Evolutionary conservation across 92 coral and sea anemone species (phyloP), one percentile per base, ranked within the genome.

Genomic region (Actinernus sp.): DNA sequence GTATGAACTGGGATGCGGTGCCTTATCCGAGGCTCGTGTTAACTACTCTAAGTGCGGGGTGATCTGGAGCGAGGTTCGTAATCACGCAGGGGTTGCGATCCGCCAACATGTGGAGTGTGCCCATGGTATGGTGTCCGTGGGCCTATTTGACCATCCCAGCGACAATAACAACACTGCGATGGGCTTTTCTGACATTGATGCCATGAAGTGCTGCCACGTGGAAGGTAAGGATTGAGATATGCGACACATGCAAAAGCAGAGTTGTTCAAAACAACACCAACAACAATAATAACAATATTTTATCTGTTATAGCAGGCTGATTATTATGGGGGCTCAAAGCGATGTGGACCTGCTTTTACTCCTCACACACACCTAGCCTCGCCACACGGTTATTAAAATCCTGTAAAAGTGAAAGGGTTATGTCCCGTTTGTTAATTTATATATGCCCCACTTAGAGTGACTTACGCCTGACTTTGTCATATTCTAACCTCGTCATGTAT

Each of bases 61-160:
- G 55, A 41, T 69, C 76, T 69, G 76, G 76, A 22, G 55, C 46
- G 65, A 69, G 76, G 65, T 51, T 8, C 76, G 76, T 20, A 52
- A 69, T 69, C 76, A 69, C 40, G 46, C 6, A 31, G 65, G 76
- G 8, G 45, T 52, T 27, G 13, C 41, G 7, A 18, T 69, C 1
- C 26, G 45, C 36, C 14, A 23, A 40, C 63, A 69, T 28, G 22
- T 69, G 16, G 65, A 69, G 65, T 69, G 76, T 34, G 64, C 76
- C 46, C 19, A 64, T 52, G 61, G 48, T 10, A 69, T 55, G 64
- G 76, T 23, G 6, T 14, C 55, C 30, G 55, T 69, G 27, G 76
- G 43, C 19, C 26, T 69, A 39, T 69, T 33, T 37, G 76, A 69
- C 46, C 76, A 69, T 55, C 27, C 26, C 22, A 46, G 65, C n/a